Evolutionary conservation across 2,888 invertebrate species (phyloP).

Genomic region (Chrysolina oricalcia): DNA sequence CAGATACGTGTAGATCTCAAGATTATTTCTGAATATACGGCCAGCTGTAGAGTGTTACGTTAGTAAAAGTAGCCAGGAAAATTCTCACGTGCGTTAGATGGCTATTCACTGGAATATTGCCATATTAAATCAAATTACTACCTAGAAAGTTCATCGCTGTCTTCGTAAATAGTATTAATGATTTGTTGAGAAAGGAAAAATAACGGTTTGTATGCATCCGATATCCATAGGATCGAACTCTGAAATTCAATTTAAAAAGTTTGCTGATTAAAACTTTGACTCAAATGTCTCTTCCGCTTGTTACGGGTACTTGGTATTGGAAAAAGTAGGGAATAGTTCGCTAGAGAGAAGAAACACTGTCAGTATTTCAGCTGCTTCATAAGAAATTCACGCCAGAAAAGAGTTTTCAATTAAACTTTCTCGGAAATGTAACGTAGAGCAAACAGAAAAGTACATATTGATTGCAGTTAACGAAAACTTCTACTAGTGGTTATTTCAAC

Average conservation of each 20-base stretch:
- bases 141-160: neutral
- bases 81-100: slow-evolving; percentile 8
- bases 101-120: neutral
- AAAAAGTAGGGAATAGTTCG: neutral
- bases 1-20: slow-evolving; percentile 34
- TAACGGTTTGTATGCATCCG: slow-evolving; percentile 25
- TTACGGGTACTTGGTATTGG: neutral
- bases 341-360: too few relatives aligned
- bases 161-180: neutral
- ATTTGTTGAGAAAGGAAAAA: neutral
- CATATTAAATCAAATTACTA: slow-evolving; percentile 12
- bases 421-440: too few relatives aligned
- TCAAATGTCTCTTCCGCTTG: neutral
- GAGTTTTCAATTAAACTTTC: too few relatives aligned
- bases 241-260: slow-evolving; percentile 23
- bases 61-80: slow-evolving; percentile 10
- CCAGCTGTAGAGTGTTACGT: slow-evolving; percentile 20
- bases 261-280: slow-evolving; percentile 23
- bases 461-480: too few relatives aligned
- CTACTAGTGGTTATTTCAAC: too few relatives aligned
- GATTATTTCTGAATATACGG: slow-evolving; percentile 26
- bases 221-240: slow-evolving; percentile 13
- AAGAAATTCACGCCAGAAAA: too few relatives aligned
- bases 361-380: too few relatives aligned
- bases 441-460: too few relatives aligned